Base-by-base conservation (phyloP, 37 sponge, comb jelly and placozoan genomes). In the Aplysina aerophoba region DNA sequence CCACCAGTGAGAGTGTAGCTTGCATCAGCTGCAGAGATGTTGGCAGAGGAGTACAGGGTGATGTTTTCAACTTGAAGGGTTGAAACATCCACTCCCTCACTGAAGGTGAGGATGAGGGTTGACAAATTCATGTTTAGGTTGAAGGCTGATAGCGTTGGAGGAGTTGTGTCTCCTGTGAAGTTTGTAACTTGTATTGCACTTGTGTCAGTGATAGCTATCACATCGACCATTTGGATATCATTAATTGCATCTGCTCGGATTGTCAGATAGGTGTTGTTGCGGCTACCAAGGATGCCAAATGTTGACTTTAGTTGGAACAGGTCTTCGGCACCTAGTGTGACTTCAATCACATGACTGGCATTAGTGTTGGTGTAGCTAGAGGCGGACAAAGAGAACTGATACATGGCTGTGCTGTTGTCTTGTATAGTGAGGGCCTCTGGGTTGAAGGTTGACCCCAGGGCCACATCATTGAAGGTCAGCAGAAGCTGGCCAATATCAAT, bases 401-500 rank as follows among this genome's bases (percentile, higher is more conserved):
- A 53, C 0, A 41, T 55, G 0, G 67, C 83, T 16, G 62, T 58
- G 17, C 85, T 44, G 4, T 59, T 85, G 84, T 94, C 77, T 50
- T 97, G 97, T 20, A 97, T 72, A 14, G 83, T 86, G 35, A 97
- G 57, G 21, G 81, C 88, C 21, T 83, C 82, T 15, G 90, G 81
- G 31, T 67, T 75, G 40, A 94, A 90, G 33, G 93, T 90, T 17
- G 73, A 55, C 20, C 91, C 92, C 78, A 81, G 57, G 14, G 94
- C 84, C 0, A 97, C 93, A 81, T 97, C 97, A 81, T 81, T 73
- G 82, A 97, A 97, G 4, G 94, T 92, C 0, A 97, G 89, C 40
- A 72, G 19, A 0, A 97, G 74, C 33, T 56, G 57, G 17, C 97
- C 97, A 54, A 63, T 86, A 62, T 97, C 89, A 50, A 97, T 87